Percentiles rank a stretch among this genome's conserved stretches.
Evolutionary conservation across 2,888 invertebrate species (phyloP).

Genomic region (Dyspetes luteomarginatus): DNA sequence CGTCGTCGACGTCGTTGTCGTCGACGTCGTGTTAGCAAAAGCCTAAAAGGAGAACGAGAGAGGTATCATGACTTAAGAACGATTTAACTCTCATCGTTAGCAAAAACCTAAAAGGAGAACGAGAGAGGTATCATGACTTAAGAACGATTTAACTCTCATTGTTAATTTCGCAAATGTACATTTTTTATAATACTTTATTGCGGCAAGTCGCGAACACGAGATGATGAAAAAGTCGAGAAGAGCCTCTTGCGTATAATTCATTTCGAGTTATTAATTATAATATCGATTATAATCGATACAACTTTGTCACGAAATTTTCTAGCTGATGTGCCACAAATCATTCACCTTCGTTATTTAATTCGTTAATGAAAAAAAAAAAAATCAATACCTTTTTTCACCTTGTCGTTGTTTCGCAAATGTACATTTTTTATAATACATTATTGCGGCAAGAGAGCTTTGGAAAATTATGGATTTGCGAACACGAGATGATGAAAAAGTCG

Average conservation of each 20-base stretch:
- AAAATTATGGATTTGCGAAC: no score
- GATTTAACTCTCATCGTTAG: background rate
- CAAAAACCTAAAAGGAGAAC: no score
- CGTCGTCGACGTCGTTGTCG: slow-evolving; percentile 18
- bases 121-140: background rate
- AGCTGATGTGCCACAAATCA: no score
- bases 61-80: background rate
- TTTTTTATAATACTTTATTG: background rate
- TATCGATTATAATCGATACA: no score
- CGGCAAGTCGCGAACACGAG: no score
- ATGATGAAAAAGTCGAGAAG: background rate
- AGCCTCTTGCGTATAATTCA: background rate
- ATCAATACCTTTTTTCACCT: background rate
- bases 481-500: background rate
- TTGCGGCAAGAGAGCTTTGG: background rate
- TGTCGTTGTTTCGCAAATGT: background rate
- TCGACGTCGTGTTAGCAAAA: background rate
- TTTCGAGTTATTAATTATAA: background rate
- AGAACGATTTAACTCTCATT: background rate
- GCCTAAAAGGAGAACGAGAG: background rate
- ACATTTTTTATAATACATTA: background rate
- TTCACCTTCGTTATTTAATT: no score
- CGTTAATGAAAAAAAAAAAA: no score
- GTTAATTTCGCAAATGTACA: background rate
- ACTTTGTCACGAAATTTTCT: background rate